These are phyloP conservation scores for Papilio aristodemus DNA, from an alignment of 1,140 invertebrate genomes.

Conservation along the genomic window DNA sequence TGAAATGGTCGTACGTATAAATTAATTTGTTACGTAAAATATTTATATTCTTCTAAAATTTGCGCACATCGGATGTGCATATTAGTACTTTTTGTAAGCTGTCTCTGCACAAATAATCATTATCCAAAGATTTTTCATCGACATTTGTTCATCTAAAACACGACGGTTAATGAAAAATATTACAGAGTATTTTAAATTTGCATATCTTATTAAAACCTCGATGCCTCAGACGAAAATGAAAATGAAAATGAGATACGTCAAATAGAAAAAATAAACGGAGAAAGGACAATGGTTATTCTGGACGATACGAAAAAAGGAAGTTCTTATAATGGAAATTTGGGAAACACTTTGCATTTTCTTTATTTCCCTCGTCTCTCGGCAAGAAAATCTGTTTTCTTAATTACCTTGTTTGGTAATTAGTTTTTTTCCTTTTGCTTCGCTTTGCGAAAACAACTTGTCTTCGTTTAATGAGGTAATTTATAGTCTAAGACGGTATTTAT, in stretches of 20 bases:
- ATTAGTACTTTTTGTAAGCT: too few relatives aligned
- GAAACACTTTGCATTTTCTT: slow-evolving; percentile 76
- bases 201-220: slow-evolving; percentile 78
- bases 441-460: slow-evolving; percentile 69
- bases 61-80: too few relatives aligned
- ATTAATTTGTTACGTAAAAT: neutral
- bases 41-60: neutral
- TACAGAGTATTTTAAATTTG: slow-evolving; percentile 56
- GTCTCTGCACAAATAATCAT: too few relatives aligned
- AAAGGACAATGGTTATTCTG: slow-evolving; percentile 76
- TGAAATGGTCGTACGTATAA: neutral
- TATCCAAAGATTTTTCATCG: neutral
- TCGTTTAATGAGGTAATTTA: slow-evolving; percentile 75
- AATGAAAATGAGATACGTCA: slow-evolving; percentile 76
- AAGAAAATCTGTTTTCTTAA: slow-evolving; percentile 76
- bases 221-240: slow-evolving; percentile 72
- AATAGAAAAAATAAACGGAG: slow-evolving; percentile 65
- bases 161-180: slow-evolving; percentile 47
- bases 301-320: slow-evolving; percentile 70
- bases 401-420: slow-evolving; percentile 80
- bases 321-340: slow-evolving; percentile 78
- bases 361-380: slow-evolving; percentile 63
- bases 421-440: slow-evolving; percentile 65
- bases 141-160: slow-evolving; percentile 40
- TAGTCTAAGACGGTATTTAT: slow-evolving; percentile 56